Percentiles rank a stretch among this genome's conserved stretches.
Evolutionary conservation across 2,888 invertebrate genomes (phyloP).

Genomic region (Eilema caniola): DNA sequence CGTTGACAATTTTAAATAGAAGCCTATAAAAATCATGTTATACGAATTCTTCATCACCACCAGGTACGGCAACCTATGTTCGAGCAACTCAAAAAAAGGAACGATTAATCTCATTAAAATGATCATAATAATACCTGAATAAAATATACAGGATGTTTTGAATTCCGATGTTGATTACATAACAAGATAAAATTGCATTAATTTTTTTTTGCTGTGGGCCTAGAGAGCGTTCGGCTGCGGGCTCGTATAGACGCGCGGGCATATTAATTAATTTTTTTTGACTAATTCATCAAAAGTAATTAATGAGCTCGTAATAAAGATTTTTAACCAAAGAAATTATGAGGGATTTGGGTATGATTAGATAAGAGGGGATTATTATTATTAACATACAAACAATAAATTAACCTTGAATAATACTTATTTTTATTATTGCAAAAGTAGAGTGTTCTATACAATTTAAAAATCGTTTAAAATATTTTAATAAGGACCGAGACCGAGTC

Average conservation of each 20-base stretch:
- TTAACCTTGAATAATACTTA: no score
- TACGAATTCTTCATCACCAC: neutral
- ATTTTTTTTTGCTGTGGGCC: neutral
- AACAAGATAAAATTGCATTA: slow-evolving; percentile 2
- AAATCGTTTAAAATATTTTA: no score
- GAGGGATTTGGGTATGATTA: no score
- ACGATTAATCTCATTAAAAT: slow-evolving; percentile 2
- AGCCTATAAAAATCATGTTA: neutral
- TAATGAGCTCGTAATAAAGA: neutral
- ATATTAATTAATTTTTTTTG: neutral
- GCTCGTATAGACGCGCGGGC: no score
- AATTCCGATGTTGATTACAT: slow-evolving; percentile 2
- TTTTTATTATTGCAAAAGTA: no score
- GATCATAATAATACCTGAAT: neutral
- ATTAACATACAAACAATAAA: no score
- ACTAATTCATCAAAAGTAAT: neutral
- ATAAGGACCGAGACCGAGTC: no score
- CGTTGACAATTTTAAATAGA: neutral
- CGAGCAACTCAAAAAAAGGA: neutral
- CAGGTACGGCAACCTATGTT: no score
- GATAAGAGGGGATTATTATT: no score
- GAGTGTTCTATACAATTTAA: no score
- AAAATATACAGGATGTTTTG: neutral
- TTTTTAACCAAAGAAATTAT: neutral
- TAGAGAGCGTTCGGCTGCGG: neutral